These are phyloP conservation scores for Agrotis ipsilon DNA, from an alignment of 2,888 invertebrate species.

Conservation along the genomic window DNA sequence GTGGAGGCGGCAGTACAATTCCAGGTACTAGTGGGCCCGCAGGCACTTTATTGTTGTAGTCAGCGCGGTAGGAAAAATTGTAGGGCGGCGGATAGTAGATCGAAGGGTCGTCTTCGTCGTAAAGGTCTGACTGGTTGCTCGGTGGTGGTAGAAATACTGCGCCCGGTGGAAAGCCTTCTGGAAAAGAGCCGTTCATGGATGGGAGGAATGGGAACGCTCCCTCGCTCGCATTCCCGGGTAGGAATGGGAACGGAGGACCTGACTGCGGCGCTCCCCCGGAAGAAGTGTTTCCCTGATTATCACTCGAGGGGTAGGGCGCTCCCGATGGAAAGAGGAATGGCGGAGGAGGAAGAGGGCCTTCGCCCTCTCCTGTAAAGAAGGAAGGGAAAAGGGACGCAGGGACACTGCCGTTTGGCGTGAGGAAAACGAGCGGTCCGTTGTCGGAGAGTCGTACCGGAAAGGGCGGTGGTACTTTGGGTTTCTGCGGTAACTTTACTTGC, in stretches of 20 bases:
- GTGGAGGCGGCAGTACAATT: conserved; percentile 96
- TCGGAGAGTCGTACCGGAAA: conserved; percentile 97
- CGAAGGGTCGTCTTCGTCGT: conserved; percentile 97
- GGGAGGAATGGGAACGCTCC: conserved; percentile 90
- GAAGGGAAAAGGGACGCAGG: conserved; percentile 93
- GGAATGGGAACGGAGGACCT: conserved; percentile 92
- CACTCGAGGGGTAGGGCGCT: conserved; percentile 90
- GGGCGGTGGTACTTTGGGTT: conserved; percentile 97
- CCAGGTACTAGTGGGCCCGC: conserved; percentile 97
- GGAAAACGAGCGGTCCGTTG: conserved; percentile 96
- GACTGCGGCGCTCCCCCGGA: conserved; percentile 92
- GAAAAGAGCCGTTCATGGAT: conserved; percentile 91
- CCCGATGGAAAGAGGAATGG: conserved; percentile 92
- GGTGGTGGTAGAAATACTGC: conserved; percentile 93
- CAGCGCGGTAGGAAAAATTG: conserved; percentile 95
- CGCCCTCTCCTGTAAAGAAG: conserved; percentile 92
- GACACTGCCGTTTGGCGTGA: conserved; percentile 95
- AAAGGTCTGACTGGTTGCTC: conserved; percentile 94
- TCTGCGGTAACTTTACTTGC: conserved; percentile 95
- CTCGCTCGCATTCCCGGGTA: conserved; percentile 91
- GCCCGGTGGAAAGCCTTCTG: conserved; percentile 90
- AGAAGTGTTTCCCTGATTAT: conserved; percentile 93
- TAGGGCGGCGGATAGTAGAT: conserved; percentile 98
- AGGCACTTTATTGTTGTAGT: conserved; percentile 94
- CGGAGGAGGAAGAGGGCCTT: conserved; percentile 89